These are phyloP conservation scores for Scleropages formosus DNA, from an alignment of 2,797 vertebrate species.

Conservation along the genomic window DNA sequence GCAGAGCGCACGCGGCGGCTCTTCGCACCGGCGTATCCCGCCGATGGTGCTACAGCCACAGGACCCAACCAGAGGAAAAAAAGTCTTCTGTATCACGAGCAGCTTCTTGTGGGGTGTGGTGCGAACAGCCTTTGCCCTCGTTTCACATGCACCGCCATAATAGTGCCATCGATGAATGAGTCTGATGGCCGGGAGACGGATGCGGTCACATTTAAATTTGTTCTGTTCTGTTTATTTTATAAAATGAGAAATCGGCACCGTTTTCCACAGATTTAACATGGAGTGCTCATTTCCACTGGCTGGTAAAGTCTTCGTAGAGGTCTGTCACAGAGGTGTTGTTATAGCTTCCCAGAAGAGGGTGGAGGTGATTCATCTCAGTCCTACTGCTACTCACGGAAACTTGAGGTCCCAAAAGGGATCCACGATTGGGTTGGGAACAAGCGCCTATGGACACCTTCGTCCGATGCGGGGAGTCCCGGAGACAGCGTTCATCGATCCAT, in stretches of 20 bases:
- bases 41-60: constrained; percentile 9
- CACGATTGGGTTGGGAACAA: not conserved
- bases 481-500: not conserved
- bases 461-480: no score
- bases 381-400: not conserved
- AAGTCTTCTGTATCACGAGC: constrained; percentile 18
- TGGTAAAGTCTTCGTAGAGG: no score
- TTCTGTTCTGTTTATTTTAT: not conserved
- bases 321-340: not conserved
- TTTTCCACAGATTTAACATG: not conserved
- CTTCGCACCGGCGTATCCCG: constrained; percentile 15
- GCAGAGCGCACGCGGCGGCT: not conserved
- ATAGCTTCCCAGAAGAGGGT: not conserved
- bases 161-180: not conserved
- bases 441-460: not conserved
- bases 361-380: not conserved
- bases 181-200: not conserved
- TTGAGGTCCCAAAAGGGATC: not conserved
- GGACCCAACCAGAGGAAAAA: constrained; percentile 10
- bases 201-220: constrained; percentile 1
- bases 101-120: no score
- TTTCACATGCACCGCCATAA: not conserved
- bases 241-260: no score
- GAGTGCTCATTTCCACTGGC: no score
- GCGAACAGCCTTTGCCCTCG: not conserved